Evolutionary conservation across 2,113 vertebrate species (phyloP), one percentile per base, ranked within the genome.

Genomic region (Verasper variegatus): DNA sequence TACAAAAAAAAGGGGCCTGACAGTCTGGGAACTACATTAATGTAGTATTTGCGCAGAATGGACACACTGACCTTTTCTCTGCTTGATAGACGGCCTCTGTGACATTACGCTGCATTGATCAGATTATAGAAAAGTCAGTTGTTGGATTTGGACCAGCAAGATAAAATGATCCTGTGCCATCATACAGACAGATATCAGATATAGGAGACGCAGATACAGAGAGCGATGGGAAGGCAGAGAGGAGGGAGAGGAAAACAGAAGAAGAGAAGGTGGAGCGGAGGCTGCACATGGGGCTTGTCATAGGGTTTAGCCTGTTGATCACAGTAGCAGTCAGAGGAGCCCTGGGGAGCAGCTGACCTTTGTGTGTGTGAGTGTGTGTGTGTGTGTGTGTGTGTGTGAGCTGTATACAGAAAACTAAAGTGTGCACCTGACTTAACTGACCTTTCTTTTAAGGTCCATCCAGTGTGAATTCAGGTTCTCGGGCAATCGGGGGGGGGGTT

Each of bases 41-140:
- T 56, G 70, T 74, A 80, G 85, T 84, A 80, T 92, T 89, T 89
- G 73, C 63, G 68, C 72, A 62, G 78, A 75, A 26, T 54, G 82
- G 80, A 82, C 83, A 79, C 82, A 57, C 65, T 89, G 89, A 92
- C 89, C 88, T 93, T 92, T 83, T 84, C 83, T 52, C 70, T 40
- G 75, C 76, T 86, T 86, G 83, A 88, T 61, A 72, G 73, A 86
- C 86, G 82, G 75, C 51, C 58, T 88, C 47, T 9, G 58, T 91
- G 92, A 87, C 89, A 91, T 89, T 92, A 78, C 84, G 26, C 67
- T 9, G 7, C 81, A 92, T 91, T 83, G 88, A 93, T 88, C 84
- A 68, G 37, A 72, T 82, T 67, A 80, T 77, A 68, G 66, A 78
- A 76, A 83, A 85, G 80, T 70, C 71, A 49, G 66, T 62, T 65